A percentile compares a stretch with the other conserved stretches of the same genome.
These are phyloP conservation scores for Trinectes maculatus DNA, from an alignment of 2,113 vertebrate genomes.

Conservation along the genomic window DNA sequence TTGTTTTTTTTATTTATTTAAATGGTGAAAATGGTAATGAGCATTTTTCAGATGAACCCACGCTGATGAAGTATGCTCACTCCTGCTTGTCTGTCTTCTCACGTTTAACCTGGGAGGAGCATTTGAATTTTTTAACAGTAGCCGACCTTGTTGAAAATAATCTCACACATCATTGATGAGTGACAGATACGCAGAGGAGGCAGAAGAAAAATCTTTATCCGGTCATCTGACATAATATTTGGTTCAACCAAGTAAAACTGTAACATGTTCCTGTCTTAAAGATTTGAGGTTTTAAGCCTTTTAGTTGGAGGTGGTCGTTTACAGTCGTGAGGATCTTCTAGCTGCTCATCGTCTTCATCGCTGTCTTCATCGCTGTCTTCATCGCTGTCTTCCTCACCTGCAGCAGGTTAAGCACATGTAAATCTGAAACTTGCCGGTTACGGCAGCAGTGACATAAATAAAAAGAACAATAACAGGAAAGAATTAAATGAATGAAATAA, in stretches of 20 bases:
- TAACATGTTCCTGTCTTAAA: background rate
- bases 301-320: constrained; percentile 68
- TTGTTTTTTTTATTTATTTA: no score
- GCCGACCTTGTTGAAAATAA: no score
- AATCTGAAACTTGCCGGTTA: background rate
- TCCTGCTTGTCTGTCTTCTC: no score
- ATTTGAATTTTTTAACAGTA: no score
- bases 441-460: background rate
- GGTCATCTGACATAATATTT: background rate
- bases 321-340: constrained; percentile 1
- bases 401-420: constrained; percentile 20
- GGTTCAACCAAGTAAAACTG: background rate
- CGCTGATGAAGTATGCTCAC: no score
- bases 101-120: no score
- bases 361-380: constrained; percentile 44
- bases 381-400: constrained; percentile 66
- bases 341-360: constrained; percentile 59
- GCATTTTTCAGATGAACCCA: no score
- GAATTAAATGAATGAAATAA: no score
- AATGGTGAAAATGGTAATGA: no score
- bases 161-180: no score
- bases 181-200: background rate
- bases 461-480: background rate
- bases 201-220: background rate
- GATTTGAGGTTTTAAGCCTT: constrained; percentile 52